A percentile compares a stretch with the other conserved stretches of the same genome.
phyloP scores from a whole-genome alignment of 1,140 invertebrate genomes.

The Glossosoma conforme region DNA sequence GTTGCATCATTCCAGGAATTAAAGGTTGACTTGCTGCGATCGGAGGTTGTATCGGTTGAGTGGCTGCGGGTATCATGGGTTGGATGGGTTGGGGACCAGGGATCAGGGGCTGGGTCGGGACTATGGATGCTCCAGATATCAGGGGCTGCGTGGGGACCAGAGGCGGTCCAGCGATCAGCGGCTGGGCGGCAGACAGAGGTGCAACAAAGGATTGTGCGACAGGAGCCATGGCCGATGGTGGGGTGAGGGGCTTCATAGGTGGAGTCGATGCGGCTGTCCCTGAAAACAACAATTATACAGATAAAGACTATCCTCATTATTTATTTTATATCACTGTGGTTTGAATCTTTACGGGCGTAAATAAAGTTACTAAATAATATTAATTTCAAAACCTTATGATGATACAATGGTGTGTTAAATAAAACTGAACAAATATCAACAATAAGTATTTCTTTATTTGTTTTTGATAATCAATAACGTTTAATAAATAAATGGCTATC shows the following conservation, averaged over 20 bases:
- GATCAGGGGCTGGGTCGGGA: slow-evolving; percentile 28
- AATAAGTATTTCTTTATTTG: too few relatives aligned
- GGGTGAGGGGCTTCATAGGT: slow-evolving; percentile 21
- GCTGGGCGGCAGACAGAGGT: slow-evolving; percentile 31
- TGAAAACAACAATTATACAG: neutral
- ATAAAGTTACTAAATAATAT: neutral
- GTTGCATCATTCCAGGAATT: too few relatives aligned
- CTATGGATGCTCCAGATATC: slow-evolving; percentile 26
- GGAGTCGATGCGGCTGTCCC: slow-evolving; percentile 6
- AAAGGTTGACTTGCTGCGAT: slow-evolving; percentile 22
- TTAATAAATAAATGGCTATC: too few relatives aligned
- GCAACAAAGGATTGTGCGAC: slow-evolving; percentile 14
- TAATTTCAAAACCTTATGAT: too few relatives aligned
- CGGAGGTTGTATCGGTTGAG: slow-evolving; percentile 27
- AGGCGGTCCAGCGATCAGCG: slow-evolving; percentile 32
- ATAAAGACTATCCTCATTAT: too few relatives aligned
- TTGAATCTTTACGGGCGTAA: too few relatives aligned
- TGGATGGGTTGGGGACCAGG: slow-evolving; percentile 15
- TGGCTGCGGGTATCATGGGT: slow-evolving; percentile 26
- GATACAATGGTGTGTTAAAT: too few relatives aligned
- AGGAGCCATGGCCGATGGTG: slow-evolving; percentile 21
- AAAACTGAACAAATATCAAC: too few relatives aligned
- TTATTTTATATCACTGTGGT: too few relatives aligned
- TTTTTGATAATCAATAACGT: too few relatives aligned
- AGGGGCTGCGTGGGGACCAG: slow-evolving; percentile 25